Base-by-base conservation (phyloP, 2,797 vertebrate species). In the Eulemur mongoz region DNA sequence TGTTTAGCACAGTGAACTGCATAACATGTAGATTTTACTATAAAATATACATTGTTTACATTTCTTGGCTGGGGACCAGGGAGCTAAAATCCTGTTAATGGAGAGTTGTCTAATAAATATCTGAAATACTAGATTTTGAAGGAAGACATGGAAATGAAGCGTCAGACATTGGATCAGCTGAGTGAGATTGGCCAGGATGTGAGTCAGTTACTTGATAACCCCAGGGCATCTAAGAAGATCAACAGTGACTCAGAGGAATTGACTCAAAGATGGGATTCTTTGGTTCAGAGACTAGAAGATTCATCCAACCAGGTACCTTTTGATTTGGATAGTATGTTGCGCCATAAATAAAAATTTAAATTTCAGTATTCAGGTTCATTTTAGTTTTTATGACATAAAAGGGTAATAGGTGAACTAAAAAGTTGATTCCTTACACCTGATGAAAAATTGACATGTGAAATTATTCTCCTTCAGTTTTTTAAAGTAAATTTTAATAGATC, bases 241-340 rank as follows among this genome's bases (percentile, higher is more conserved):
- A 99, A 99, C 91, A 97, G 94, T 0, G 99, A 99, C 97, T 99
- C 99, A 1, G 99, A 99, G 95, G 99, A 99, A 43, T 98, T 99
- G 92, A 99, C 99, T n/a, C 99, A 99, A 98, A 98, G 99, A 94
- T 99, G 99, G 99, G 99, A 99, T 98, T 99, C 99, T 97, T 98
- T 99, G 98, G 99, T 99, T 88, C 99, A 99, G 98, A 99, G 98
- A 96, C 98, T 99, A 73, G 99, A 99, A 97, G 99, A 99, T 98
- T 99, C 98, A 97, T 99, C 99, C 83, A 99, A 99, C 90, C 99
- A 99, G 99, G 99, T 99, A 98, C 54, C 75, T 95, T 88, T 85
- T 59, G 27, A 70, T 93, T 65, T 84, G 63, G 61, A 6, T n/a
- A 61, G 3, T 65, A 23, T 67, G 2, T 87, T 87, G 18, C 70